Conservation (phyloP, 2,113 vertebrate genomes). For the Esox niger region DNA sequence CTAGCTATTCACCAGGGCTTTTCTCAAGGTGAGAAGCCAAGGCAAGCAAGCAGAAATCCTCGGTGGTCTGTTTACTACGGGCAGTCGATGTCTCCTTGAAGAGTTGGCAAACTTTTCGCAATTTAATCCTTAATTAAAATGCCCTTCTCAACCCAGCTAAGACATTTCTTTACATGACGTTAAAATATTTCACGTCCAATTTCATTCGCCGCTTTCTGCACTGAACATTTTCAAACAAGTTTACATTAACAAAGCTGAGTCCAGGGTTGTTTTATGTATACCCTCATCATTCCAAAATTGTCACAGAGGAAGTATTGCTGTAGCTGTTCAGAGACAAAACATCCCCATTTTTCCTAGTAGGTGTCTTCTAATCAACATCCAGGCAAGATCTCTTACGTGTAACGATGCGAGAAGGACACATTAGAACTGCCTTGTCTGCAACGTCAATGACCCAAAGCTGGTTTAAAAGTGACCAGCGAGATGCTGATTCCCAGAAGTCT, state of each 20-base stretch:
- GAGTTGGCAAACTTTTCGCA: conserved; percentile 35
- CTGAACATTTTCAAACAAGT: no score
- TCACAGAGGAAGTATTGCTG: no score
- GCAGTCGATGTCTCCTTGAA: conserved; percentile 30
- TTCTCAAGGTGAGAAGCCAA: conserved; percentile 56
- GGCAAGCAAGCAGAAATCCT: conserved; percentile 36
- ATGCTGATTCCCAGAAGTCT: conserved; percentile 30
- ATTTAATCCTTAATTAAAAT: conserved; percentile 44
- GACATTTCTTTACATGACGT: neutral
- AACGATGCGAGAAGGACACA: neutral
- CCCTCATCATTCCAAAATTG: no score
- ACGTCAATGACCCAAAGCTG: neutral
- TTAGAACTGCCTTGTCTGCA: neutral
- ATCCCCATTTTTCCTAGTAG: no score
- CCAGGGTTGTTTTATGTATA: no score
- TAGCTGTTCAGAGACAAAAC: no score
- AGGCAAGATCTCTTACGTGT: no score
- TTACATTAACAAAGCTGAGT: no score
- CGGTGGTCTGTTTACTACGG: conserved; percentile 30
- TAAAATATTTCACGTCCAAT: no score
- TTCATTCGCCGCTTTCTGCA: no score
- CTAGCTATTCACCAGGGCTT: conserved; percentile 35
- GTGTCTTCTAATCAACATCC: no score
- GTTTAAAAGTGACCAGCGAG: conserved; percentile 15
- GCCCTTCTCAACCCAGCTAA: conserved; percentile 25